Evolutionary conservation across 1,140 invertebrate species (phyloP).

Genomic region (Drosophila rufa): DNA sequence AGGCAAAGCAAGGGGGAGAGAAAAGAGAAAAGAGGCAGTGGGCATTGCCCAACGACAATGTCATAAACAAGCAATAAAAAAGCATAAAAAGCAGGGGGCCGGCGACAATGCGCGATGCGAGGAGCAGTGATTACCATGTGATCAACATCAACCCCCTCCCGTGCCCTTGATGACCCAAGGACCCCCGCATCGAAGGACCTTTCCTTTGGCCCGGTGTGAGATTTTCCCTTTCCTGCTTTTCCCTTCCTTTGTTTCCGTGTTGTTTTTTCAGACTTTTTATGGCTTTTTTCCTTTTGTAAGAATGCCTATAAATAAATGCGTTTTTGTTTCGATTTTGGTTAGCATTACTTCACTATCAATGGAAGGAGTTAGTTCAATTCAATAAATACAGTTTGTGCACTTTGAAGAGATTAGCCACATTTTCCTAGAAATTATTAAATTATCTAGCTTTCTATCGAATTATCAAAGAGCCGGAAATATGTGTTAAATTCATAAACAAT

Average conservation of each 20-base stretch:
- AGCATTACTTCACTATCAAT: background rate
- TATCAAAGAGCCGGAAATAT: no score
- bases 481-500: no score
- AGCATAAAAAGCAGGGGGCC: conserved; percentile 64
- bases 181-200: conserved; percentile 7
- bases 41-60: conserved; percentile 48
- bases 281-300: conserved; percentile 5
- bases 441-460: background rate
- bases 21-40: background rate
- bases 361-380: background rate
- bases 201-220: conserved; percentile 7
- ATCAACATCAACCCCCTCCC: conserved; percentile 64
- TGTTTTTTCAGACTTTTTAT: conserved; percentile 4
- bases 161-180: conserved; percentile 18
- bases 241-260: background rate
- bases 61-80: conserved; percentile 83
- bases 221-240: conserved; percentile 18
- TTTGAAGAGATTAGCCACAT: no score
- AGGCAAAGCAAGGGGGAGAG: no score
- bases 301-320: conserved; percentile 21
- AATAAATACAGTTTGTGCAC: no score
- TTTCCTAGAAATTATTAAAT: background rate
- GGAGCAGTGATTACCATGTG: conserved; percentile 77
- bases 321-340: background rate
- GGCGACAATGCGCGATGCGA: conserved; percentile 40